phyloP scores from a whole-genome alignment of 2,888 invertebrate genomes.

The Zele albiditarsus region DNA sequence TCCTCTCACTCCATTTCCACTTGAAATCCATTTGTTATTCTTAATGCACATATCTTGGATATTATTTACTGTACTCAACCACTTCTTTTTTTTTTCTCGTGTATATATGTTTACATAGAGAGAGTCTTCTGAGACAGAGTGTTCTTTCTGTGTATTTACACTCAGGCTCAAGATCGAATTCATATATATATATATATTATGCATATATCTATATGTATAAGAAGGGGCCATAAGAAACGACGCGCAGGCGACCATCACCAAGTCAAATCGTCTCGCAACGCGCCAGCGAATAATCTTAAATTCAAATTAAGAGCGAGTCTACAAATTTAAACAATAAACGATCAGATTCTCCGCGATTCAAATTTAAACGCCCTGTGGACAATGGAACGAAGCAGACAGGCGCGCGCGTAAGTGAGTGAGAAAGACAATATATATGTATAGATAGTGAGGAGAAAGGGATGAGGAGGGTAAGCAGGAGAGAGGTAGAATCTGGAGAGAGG shows the following conservation, averaged over 20 bases:
- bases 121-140: neutral
- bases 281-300: conserved; percentile 70
- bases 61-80: no score
- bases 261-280: conserved; percentile 70
- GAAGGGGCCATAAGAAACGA: conserved; percentile 53
- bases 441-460: neutral
- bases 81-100: neutral
- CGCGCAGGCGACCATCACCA: conserved; percentile 67
- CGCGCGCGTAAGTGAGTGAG: conserved; percentile 23
- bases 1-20: no score
- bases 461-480: conserved; percentile 17
- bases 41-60: no score
- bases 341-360: conserved; percentile 69
- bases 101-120: neutral
- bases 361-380: conserved; percentile 68
- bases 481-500: neutral
- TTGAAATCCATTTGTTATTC: no score
- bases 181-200: neutral
- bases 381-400: conserved; percentile 55
- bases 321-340: conserved; percentile 71
- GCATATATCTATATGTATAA: conserved; percentile 21
- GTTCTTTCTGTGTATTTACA: conserved; percentile 3
- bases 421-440: neutral
- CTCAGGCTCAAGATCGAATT: neutral
- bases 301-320: conserved; percentile 70